Evolutionary conservation across 2,888 invertebrate species (phyloP), one percentile per base, ranked within the genome.

Genomic region (Heliothis peltigera): DNA sequence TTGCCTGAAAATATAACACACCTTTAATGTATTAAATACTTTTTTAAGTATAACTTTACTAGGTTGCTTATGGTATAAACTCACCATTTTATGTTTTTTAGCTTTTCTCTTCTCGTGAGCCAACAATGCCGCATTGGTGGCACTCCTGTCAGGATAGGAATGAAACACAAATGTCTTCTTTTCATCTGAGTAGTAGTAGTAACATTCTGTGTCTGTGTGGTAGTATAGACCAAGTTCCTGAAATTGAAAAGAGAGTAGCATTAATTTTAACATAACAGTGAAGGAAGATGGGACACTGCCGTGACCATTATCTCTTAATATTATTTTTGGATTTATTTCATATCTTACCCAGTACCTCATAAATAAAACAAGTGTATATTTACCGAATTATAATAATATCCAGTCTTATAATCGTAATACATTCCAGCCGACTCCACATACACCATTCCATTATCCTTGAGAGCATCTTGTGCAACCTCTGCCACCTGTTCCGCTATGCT

Each of bases 311-410:
- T 28, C 25, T 25, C 5, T 25, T 25, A 0, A 25, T 25, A 25
- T 25, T 5, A 4, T 22, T 22, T 22, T 22, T 2, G 4, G 8
- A 28, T 8, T 28, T 28, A 28, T 28, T 28, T 28, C 28, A 28
- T 8, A 35, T 35, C 15, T 35, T 7, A 28, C 28, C 8, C 8
- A 28, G 28, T 28, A 28, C 6, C 6, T 28, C 6, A 28, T 1
- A 28, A 28, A 15, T 35, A 35, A 15, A 35, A 15, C 0, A 1
- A 35, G 12, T 12, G 35, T 35, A 15, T 72, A 95, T 96, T 95
- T 95, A 98, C 98, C 79, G 98, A 96, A 95, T 98, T 98, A 87
- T 98, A 98, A 92, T 98, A 98, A 92, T 98, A 98, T 70, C 98
- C 98, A 77, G 98, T 97, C 84, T 96, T 97, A 79, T 97, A 97